A percentile compares a stretch with the other conserved stretches of the same genome.
Evolutionary conservation across 1,140 invertebrate genomes (phyloP).

Genomic region (Eriocheir sinensis): DNA sequence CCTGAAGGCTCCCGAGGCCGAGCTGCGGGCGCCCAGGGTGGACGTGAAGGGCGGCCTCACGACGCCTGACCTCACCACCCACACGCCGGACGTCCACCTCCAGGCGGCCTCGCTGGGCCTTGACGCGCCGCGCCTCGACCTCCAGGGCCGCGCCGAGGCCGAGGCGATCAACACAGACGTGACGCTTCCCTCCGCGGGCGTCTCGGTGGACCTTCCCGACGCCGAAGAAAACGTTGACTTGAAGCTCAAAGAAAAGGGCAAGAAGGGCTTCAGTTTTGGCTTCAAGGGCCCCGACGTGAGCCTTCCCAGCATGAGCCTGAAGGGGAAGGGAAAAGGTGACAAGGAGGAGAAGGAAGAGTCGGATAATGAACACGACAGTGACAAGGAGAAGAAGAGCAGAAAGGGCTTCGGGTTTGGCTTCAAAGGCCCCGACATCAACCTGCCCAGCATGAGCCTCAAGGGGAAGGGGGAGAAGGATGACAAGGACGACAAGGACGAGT

Average conservation of each 20-base stretch:
- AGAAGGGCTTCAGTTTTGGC: conserved; percentile 54
- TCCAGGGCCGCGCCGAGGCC: background rate
- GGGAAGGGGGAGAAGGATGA: background rate
- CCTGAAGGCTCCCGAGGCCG: background rate
- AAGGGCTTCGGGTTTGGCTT: conserved; percentile 44
- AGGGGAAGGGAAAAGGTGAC: background rate
- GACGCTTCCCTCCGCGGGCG: background rate
- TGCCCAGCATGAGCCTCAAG: conserved; percentile 47
- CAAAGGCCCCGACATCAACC: conserved; percentile 32
- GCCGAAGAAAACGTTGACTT: background rate
- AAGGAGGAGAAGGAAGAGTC: background rate
- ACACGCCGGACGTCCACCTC: background rate
- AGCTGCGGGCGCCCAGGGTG: background rate
- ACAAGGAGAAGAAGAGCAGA: background rate
- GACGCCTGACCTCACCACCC: too few relatives aligned
- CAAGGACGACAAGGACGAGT: background rate
- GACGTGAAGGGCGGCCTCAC: background rate
- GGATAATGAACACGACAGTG: background rate
- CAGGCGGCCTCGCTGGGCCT: background rate
- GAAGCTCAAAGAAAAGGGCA: conserved; percentile 5
- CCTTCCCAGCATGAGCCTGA: conserved; percentile 53
- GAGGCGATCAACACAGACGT: background rate
- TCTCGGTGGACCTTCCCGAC: background rate
- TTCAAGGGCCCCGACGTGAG: conserved; percentile 48
- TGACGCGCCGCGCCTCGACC: background rate